Base-by-base conservation (phyloP, 2,888 invertebrate genomes). In the Dyspetes luteomarginatus region DNA sequence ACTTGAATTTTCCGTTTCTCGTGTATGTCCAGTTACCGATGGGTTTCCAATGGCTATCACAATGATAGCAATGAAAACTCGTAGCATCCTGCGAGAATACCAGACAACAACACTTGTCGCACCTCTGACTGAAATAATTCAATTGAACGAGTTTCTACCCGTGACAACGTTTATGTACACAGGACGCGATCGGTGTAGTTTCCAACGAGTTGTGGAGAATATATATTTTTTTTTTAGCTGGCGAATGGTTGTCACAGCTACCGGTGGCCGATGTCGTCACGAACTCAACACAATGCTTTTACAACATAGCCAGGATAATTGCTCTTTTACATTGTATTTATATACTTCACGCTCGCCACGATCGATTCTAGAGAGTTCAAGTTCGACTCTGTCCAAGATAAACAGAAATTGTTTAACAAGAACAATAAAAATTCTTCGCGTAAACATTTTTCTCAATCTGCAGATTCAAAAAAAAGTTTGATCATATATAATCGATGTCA, bases 111-210 rank as follows among this genome's bases (percentile, higher is more conserved):
- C 26, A 45, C 65, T 71, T 52, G 50, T 72, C 67, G 52, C 74
- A 78, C 69, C 56, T 75, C 41, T 30, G 28, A 50, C 67, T n/a
- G n/a, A 30, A 36, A 62, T 75, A 15, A 36, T 62, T 24, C 81
- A 82, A 88, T 84, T 88, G 88, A 88, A 82, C 82, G 83, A 83
- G 69, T 85, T 79, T 81, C 78, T 74, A 62, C 77, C 43, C 56
- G 43, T 55, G 28, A 36, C 52, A 68, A 77, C 75, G 86, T 79
- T 82, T 87, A 88, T 85, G 84, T 84, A 85, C 55, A 62, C 86
- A 86, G 88, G 86, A 87, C 85, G 75, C 12, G 69, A 75, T 69
- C 50, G 65, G 56, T 45, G 83, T 71, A n/a, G 56, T 83, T 86
- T 76, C 77, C 82, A 80, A 52, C 43, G 64, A 12, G 69, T 72